Evolutionary conservation across 2,113 vertebrate species (phyloP).

Genomic region (Lanius ludovicianus): DNA sequence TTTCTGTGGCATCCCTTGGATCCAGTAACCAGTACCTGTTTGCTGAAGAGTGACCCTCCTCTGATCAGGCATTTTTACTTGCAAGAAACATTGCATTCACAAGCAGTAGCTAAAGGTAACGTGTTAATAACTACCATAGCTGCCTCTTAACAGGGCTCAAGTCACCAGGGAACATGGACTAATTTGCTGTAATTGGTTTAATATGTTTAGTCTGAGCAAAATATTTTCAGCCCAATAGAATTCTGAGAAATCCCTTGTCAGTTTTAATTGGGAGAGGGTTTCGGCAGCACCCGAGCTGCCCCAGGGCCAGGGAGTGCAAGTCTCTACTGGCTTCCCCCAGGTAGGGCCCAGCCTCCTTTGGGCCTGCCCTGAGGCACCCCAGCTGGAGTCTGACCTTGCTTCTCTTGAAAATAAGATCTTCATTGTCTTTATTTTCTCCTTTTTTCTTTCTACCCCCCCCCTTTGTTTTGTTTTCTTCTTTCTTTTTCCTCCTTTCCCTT

Average conservation of each 20-base stretch:
- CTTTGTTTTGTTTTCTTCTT: neutral
- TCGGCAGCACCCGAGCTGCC: neutral
- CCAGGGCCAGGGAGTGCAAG: neutral
- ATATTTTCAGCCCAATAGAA: neutral
- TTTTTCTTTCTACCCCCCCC: too few species aligned
- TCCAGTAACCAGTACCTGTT: neutral
- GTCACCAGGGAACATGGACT: neutral
- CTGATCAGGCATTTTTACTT: neutral
- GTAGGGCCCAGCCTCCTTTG: neutral
- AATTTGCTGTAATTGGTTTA: conserved; percentile 62
- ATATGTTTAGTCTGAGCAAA: conserved; percentile 55
- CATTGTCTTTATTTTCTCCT: neutral
- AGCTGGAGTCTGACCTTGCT: neutral
- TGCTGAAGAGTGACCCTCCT: neutral
- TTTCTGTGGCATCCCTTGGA: neutral
- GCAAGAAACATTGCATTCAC: neutral
- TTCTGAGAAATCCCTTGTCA: neutral
- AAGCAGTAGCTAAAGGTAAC: neutral
- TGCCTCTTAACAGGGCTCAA: neutral
- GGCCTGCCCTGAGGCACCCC: neutral
- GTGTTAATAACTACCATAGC: neutral
- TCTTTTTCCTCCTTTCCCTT: fast-evolving
- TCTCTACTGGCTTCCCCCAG: neutral
- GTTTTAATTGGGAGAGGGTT: conserved; percentile 6
- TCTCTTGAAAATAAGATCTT: neutral